phyloP scores from a whole-genome alignment of 2,888 invertebrate species.

The Protodeltote pygarga region DNA sequence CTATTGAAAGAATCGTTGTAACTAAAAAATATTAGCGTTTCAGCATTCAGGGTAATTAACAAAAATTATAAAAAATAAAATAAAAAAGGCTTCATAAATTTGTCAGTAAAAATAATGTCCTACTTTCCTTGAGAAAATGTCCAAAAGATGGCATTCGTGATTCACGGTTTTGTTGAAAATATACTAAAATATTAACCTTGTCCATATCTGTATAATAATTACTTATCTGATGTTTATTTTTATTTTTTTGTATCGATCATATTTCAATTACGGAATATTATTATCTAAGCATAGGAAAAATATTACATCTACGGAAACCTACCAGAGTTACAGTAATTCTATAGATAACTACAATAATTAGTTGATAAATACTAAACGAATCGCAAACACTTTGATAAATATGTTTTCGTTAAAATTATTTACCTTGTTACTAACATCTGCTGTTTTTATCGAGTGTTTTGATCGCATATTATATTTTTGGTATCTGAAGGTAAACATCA shows the following conservation, averaged over 20 bases:
- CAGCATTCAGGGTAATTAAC: too few species aligned
- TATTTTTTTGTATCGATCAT: slow-evolving; percentile 26
- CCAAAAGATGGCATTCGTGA: slow-evolving; percentile 13
- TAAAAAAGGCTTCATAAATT: too few species aligned
- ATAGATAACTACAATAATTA: slow-evolving; percentile 50
- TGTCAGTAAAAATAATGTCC: too few species aligned
- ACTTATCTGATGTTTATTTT: slow-evolving; percentile 43
- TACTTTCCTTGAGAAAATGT: slow-evolving; percentile 37
- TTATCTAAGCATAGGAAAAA: slow-evolving; percentile 53
- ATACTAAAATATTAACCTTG: slow-evolving; percentile 41
- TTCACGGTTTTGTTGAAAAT: slow-evolving; percentile 25
- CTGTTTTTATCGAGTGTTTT: slow-evolving; percentile 14
- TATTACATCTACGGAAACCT: slow-evolving; percentile 54
- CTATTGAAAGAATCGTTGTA: too few species aligned
- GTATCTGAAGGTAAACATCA: slow-evolving; percentile 24
- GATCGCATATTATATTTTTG: slow-evolving; percentile 4
- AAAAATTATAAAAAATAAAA: too few species aligned
- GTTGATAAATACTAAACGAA: slow-evolving; percentile 48
- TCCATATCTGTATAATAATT: slow-evolving; percentile 32
- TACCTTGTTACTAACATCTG: slow-evolving; percentile 24
- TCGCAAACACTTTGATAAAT: slow-evolving; percentile 46
- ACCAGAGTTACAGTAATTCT: slow-evolving; percentile 41
- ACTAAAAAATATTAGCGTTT: too few species aligned
- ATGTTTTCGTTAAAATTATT: slow-evolving; percentile 47
- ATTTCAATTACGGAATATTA: slow-evolving; percentile 48